Evolutionary conservation across 2,888 invertebrate species (phyloP).

Genomic region (Andrena flavipes): DNA sequence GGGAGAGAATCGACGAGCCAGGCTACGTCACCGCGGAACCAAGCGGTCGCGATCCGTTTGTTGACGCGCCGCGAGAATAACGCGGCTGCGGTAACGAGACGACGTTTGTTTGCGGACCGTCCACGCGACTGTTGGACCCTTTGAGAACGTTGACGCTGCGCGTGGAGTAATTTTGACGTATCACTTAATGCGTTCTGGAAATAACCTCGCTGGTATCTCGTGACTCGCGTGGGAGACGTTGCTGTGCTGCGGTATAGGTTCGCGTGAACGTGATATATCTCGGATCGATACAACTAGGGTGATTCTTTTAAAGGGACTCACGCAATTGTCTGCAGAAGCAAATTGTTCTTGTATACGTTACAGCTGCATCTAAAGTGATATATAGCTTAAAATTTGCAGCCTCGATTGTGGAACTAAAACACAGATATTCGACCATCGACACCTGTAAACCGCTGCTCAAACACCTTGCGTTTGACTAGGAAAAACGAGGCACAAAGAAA

Average conservation of each 20-base stretch:
- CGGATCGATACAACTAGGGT: too few species aligned
- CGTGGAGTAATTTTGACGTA: slow-evolving; percentile 20
- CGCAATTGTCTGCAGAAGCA: too few species aligned
- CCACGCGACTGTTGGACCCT: slow-evolving; percentile 6
- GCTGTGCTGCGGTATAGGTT: not conserved
- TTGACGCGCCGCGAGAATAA: slow-evolving; percentile 42
- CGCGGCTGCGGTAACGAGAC: slow-evolving; percentile 51
- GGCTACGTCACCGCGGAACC: slow-evolving; percentile 26
- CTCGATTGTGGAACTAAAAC: not conserved
- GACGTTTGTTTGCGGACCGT: slow-evolving; percentile 50
- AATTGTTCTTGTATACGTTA: too few species aligned
- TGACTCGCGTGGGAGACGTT: not conserved
- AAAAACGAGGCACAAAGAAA: slow-evolving; percentile 48
- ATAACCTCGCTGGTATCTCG: not conserved
- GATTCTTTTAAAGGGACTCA: too few species aligned
- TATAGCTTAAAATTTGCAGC: too few species aligned
- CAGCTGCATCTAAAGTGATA: too few species aligned
- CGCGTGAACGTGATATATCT: too few species aligned
- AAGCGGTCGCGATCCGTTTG: slow-evolving; percentile 56
- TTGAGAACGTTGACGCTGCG: not conserved
- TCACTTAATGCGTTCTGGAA: not conserved
- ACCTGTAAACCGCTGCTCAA: slow-evolving; percentile 24
- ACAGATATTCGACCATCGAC: not conserved
- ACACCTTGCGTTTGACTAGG: slow-evolving; percentile 32
- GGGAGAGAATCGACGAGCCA: slow-evolving; percentile 45